These are phyloP conservation scores for Barnardius zonarius DNA, from an alignment of 2,113 vertebrate genomes.

Conservation along the genomic window DNA sequence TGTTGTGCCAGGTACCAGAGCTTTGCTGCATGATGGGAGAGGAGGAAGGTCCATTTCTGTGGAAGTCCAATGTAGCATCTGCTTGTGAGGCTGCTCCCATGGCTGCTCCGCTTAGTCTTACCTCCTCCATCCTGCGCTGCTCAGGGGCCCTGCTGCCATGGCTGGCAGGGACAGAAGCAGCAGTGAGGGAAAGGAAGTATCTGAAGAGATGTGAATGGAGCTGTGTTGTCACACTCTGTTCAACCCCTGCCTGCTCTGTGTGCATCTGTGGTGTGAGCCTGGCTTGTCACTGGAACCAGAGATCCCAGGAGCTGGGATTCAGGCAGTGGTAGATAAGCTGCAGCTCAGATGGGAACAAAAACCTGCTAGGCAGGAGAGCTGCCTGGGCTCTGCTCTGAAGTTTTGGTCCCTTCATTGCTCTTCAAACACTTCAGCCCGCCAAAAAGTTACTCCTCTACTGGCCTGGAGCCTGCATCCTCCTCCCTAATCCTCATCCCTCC, in stretches of 20 bases:
- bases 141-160: background rate
- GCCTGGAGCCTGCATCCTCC: conserved; percentile 8
- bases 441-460: conserved; percentile 11
- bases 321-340: background rate
- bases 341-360: background rate
- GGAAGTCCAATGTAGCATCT: background rate
- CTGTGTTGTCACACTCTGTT: background rate
- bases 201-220: background rate
- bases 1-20: background rate
- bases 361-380: background rate
- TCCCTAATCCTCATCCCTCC: background rate
- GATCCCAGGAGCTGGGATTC: background rate
- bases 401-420: background rate
- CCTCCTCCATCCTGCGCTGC: background rate
- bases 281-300: background rate
- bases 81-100: background rate
- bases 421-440: conserved; percentile 11
- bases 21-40: background rate
- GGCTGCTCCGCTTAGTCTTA: background rate
- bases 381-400: background rate
- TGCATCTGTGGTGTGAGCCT: background rate
- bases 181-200: background rate
- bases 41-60: background rate
- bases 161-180: background rate
- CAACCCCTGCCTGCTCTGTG: background rate